A percentile compares a stretch with the other conserved stretches of the same genome.
phyloP scores from a whole-genome alignment of 2,888 invertebrate genomes.

The Adela reaumurella region DNA sequence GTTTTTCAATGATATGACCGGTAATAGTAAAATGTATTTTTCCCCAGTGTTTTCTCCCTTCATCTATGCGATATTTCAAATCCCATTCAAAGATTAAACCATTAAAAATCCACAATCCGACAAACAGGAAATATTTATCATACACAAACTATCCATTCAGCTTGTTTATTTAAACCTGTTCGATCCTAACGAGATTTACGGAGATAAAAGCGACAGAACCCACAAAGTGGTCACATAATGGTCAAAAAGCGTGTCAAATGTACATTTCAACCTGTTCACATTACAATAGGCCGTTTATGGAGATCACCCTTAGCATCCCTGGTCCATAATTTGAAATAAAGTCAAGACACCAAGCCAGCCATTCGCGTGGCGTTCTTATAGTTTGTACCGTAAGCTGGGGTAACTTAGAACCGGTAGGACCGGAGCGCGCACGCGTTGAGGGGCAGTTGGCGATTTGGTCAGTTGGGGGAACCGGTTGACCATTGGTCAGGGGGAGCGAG shows the following conservation, averaged over 20 bases:
- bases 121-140: no score
- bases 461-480: slow-evolving; percentile 32
- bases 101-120: no score
- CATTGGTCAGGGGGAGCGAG: slow-evolving; percentile 32
- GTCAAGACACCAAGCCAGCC: slow-evolving; percentile 2
- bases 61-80: no score
- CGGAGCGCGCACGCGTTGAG: slow-evolving; percentile 28
- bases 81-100: no score
- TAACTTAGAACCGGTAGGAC: not conserved
- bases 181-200: slow-evolving; percentile 19
- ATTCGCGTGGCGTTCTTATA: no score
- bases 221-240: slow-evolving; percentile 40
- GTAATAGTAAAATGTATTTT: no score
- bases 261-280: slow-evolving; percentile 39
- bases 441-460: slow-evolving; percentile 13
- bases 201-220: slow-evolving; percentile 37
- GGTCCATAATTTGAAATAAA: slow-evolving; percentile 27
- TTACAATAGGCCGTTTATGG: slow-evolving; percentile 37
- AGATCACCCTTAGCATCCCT: slow-evolving; percentile 38
- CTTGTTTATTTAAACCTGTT: no score
- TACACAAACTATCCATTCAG: no score
- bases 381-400: slow-evolving; percentile 1
- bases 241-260: slow-evolving; percentile 42
- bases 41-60: no score
- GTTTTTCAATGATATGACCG: no score